Conservation (phyloP, 1,140 invertebrate species). For the Drosophila ogumai region DNA sequence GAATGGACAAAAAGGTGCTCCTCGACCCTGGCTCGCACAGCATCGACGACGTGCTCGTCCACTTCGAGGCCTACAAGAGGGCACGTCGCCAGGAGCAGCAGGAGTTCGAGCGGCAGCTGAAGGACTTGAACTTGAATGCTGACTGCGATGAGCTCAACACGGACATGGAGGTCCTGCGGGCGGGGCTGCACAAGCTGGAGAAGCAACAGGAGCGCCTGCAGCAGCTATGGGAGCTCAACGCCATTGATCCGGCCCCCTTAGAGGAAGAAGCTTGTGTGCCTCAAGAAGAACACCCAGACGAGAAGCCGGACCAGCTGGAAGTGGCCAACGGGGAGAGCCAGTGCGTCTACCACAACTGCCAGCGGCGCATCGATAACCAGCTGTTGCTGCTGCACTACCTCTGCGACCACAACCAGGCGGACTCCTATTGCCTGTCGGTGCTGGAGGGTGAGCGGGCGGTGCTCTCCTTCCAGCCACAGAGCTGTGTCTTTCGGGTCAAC, state of each 20-base stretch:
- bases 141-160: conserved; percentile 14
- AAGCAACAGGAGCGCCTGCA: not conserved
- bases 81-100: not conserved
- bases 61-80: conserved; percentile 40
- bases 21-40: conserved; percentile 11
- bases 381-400: conserved; percentile 66
- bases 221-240: conserved; percentile 10
- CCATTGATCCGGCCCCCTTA: conserved; percentile 30
- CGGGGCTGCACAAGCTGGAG: conserved; percentile 20
- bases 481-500: conserved; percentile 28
- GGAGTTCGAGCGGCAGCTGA: not conserved
- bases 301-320: not conserved
- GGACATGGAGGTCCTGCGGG: conserved; percentile 6
- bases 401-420: conserved; percentile 45
- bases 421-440: conserved; percentile 25
- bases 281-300: too few relatives aligned
- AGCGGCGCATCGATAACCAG: conserved; percentile 50
- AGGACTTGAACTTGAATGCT: not conserved
- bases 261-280: too few relatives aligned
- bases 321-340: conserved; percentile 28
- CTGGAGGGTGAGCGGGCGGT: conserved; percentile 26
- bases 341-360: conserved; percentile 56
- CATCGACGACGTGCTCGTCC: conserved; percentile 39
- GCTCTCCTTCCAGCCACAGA: conserved; percentile 39
- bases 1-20: conserved; percentile 17